Evolutionary conservation across 2,113 vertebrate species (phyloP), one percentile per base, ranked within the genome.

Genomic region (Ondatra zibethicus): DNA sequence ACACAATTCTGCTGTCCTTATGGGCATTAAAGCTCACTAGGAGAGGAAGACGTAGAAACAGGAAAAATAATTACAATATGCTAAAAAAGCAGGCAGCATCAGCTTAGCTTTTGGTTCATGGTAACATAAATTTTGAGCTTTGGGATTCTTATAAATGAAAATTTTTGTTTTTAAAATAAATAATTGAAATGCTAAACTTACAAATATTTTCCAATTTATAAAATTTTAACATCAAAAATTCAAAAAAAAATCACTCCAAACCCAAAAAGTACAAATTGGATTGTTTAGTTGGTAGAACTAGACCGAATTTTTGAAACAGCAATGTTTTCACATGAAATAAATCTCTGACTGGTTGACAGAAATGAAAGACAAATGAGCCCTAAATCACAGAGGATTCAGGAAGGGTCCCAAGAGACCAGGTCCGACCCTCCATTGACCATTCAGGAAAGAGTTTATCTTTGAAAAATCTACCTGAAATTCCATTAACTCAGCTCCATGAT

Each of bases 141-240:
- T 81, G 25, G 4, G 17, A 36, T 36, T 72, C 47, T 47, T 88
- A 92, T 36, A 65, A 65, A 47, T 77, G 25, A 88, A 39, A 70
- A 29, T 21, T 42, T 42, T 31, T 27, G 12, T 29, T 29, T 89
- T 33, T 42, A 12, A 75, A 61, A 76, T 39, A 42, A 29, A 52
- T n/a, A 58, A 90, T 50, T 7, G 42, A 85, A 68, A 42, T 55
- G 17, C 16, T 91, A 12, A 52, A 14, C 68, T 65, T 33, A 17
- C 52, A 86, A 88, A 58, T 8, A 80, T 94, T 55, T 77, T 42
- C 14, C 6, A 45, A 39, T 39, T 92, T 23, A 58, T 27, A 87
- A 73, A 95, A 36, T 89, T 93, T 75, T 31, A 82, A n/a, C 33
- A 70, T 93, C 52, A 87, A 65, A 92, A 55, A 89, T 42, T 86